Conservation (phyloP, 2,888 invertebrate genomes). For the Pyrgus malvae region DNA sequence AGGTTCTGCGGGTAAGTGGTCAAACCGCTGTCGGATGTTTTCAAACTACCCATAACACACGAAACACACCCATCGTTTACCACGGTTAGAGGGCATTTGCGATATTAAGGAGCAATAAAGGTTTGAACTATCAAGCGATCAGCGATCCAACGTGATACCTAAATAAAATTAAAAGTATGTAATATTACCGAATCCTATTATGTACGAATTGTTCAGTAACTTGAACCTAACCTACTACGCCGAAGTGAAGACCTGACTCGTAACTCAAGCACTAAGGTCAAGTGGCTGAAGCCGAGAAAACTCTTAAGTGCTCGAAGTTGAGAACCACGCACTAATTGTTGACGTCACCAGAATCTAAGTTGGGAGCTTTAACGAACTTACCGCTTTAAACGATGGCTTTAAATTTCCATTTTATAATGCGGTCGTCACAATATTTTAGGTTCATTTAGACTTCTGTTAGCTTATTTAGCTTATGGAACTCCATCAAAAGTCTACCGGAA, state of each 20-base stretch:
- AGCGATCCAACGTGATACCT: no score
- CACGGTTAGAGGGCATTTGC: no score
- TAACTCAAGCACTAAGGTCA: constrained; percentile 27
- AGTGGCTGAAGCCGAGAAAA: constrained; percentile 19
- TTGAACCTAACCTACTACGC: neutral
- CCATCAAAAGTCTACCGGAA: no score
- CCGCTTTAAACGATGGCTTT: constrained; percentile 60
- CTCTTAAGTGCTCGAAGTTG: constrained; percentile 33
- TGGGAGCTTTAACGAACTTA: constrained; percentile 53
- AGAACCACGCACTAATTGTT: constrained; percentile 66
- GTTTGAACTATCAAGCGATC: no score
- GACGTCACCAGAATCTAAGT: constrained; percentile 61
- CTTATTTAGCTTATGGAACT: no score
- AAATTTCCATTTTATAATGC: constrained; percentile 69
- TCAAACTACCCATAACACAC: no score
- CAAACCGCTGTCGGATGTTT: no score
- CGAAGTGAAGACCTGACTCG: neutral
- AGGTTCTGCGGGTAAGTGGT: no score
- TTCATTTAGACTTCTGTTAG: no score
- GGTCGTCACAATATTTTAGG: constrained; percentile 41
- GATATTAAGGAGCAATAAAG: no score
- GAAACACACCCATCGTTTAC: no score
- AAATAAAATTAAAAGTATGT: no score
- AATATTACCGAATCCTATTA: neutral
- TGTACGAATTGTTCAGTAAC: neutral